Base-by-base conservation (phyloP, 2,797 vertebrate genomes). In the Acestrorhynchus altus region DNA sequence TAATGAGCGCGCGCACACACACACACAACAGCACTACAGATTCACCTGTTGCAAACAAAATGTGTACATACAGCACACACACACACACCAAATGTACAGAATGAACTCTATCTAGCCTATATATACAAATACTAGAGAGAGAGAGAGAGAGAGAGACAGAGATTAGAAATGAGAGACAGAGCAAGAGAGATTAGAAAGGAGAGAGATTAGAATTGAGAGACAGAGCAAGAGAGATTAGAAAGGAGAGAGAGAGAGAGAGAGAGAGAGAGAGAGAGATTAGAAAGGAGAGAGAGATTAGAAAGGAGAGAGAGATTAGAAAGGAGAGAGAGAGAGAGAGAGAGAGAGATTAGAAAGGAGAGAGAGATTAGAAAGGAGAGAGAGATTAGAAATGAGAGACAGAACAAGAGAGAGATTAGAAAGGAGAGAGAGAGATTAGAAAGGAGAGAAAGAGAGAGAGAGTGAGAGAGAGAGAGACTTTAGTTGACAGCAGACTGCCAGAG, bases 401-500 rank as follows among this genome's bases (percentile, higher is more conserved):
- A 8, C 4, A 8, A 39, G 8, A 39, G 8, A 39, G 39, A 8
- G 4, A 8, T 4, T 4, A 44, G 61, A 42, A 11, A 65, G n/a
- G 35, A 8, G 12, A 68, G 24, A 51, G 26, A 35, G 9, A 68
- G 40, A 42, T 8, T n/a, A 8, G 40, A 42, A 11, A 42, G 18
- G 46, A 47, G 46, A 47, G 46, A 47, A 15, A 47, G 46, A 47
- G 46, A 47, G 46, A 47, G 46, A 47, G 46, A 18, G 13, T 15
- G 46, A 47, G 46, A 47, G 46, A 77, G 35, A 54, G 40, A 47
- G 51, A 71, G 82, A 76, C 51, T 82, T 79, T 76, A 77, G 76
- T 77, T 79, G 40, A 44, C 63, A 76, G 69, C 65, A 60, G 79
- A 79, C 76, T 72, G 76, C 80, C 75, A 69, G 76, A 83, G 80